Percentiles rank a stretch among this genome's conserved stretches.
phyloP scores from a whole-genome alignment of 2,113 vertebrate species.

The Psophia crepitans region DNA sequence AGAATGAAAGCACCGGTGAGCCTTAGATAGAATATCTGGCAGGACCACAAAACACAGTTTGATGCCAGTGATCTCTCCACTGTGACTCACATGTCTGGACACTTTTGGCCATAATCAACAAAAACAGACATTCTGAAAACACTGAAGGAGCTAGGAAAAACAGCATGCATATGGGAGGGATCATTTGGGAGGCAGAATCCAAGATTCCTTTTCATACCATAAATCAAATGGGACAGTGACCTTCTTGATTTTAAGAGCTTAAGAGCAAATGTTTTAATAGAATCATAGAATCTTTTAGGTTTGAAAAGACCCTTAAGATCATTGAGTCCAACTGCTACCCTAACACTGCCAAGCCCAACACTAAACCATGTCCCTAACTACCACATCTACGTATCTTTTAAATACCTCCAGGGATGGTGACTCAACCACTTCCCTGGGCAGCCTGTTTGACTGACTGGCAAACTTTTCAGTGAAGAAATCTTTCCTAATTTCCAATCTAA shows the following conservation, averaged over 20 bases:
- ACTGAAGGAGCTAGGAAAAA: neutral
- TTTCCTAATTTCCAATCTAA: neutral
- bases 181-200: neutral
- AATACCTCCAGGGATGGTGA: neutral
- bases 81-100: neutral
- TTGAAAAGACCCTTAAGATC: neutral
- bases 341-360: neutral
- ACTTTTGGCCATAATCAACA: neutral
- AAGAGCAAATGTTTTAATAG: neutral
- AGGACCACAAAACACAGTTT: neutral
- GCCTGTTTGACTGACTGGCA: neutral
- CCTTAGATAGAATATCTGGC: neutral
- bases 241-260: neutral
- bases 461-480: rapidly evolving
- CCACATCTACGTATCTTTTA: neutral
- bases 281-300: neutral
- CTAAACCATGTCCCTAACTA: no score
- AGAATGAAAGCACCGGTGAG: neutral
- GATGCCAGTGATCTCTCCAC: neutral
- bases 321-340: neutral
- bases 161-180: neutral
- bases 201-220: neutral
- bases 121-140: neutral
- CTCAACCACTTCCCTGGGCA: neutral
- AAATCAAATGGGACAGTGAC: neutral